Evolutionary conservation across 2,888 invertebrate species (phyloP).

Genomic region (Drosophila demipolita): DNA sequence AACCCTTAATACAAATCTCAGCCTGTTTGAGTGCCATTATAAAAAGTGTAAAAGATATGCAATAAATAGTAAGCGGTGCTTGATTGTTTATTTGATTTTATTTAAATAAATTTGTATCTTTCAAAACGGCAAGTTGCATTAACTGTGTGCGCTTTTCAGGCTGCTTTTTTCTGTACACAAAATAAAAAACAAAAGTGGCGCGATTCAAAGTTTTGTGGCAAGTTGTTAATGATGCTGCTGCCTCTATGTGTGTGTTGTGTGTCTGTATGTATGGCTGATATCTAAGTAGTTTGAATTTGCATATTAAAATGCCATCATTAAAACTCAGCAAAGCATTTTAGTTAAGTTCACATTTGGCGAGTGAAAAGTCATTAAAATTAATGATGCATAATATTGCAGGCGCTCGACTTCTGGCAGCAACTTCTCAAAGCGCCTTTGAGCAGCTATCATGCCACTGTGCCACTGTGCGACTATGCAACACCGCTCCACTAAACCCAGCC

Average conservation of each 20-base stretch:
- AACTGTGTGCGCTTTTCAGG: conserved; percentile 17
- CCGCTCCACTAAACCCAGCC: not conserved
- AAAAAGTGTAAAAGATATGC: not conserved
- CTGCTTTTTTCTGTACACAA: conserved; percentile 1
- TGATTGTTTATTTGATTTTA: not conserved
- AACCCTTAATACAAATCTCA: not conserved
- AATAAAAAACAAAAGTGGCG: not conserved
- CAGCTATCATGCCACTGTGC: not conserved
- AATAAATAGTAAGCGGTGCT: not conserved
- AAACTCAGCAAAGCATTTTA: conserved; percentile 48
- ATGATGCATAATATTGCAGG: conserved; percentile 60
- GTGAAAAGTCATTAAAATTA: conserved; percentile 74
- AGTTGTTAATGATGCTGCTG: conserved; percentile 46
- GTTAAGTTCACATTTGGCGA: conserved; percentile 35
- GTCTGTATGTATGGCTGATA: not conserved
- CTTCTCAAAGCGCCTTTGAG: conserved; percentile 9
- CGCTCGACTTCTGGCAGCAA: not conserved
- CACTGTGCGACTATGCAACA: not conserved
- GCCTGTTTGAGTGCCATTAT: not conserved
- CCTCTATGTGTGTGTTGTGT: not conserved
- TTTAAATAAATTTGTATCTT: not conserved
- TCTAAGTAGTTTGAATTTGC: conserved; percentile 20
- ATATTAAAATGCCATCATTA: conserved; percentile 55
- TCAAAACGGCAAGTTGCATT: not conserved
- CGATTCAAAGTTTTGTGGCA: conserved; percentile 40